Evolutionary conservation across 1,140 invertebrate species (phyloP), one percentile per base, ranked within the genome.

Genomic region (Orius insidiosus): DNA sequence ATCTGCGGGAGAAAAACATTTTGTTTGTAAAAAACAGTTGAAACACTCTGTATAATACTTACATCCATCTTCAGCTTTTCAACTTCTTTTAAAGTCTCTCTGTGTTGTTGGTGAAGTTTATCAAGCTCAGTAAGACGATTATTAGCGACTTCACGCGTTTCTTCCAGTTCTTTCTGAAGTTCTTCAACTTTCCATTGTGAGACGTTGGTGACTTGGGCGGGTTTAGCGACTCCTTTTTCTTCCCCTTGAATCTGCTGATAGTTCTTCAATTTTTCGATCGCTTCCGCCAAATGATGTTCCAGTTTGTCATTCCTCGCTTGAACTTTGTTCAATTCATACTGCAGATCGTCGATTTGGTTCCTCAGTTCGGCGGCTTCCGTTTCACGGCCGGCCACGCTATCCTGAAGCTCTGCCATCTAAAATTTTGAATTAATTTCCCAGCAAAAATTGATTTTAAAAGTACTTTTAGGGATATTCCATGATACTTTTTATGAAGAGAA

Each of bases 1-100:
- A 97, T 84, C 89, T 94, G n/a, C n/a, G n/a, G n/a, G n/a, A 58
- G 34, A 58, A 58, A 55, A 45, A 45, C n/a, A n/a, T n/a, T n/a
- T n/a, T n/a, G n/a, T n/a, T n/a, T n/a, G n/a, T n/a, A n/a, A n/a
- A n/a, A n/a, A n/a, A n/a, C n/a, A n/a, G n/a, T n/a, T 38, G 6
- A 38, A 7, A 11, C 8, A 5, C 9, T 36, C 15, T 8, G 16
- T 39, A 14, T 46, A n/a, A 24, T 15, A 74, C 85, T 81, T 67
- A 94, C 87, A 73, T 97, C 92, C 86, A 96, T 94, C 66, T 95
- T 95, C 0, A 97, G 71, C 60, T 87, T 89, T 63, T 98, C 93
- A 3, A 96, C 80, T 65, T 94, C 83, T 62, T 93, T 94, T 5
- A 95, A 66, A 5, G 85, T 75, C 59, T 95, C 88, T 13, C 90